Evolutionary conservation across 2,888 invertebrate species (phyloP).

Genomic region (Cheilosia variabilis): DNA sequence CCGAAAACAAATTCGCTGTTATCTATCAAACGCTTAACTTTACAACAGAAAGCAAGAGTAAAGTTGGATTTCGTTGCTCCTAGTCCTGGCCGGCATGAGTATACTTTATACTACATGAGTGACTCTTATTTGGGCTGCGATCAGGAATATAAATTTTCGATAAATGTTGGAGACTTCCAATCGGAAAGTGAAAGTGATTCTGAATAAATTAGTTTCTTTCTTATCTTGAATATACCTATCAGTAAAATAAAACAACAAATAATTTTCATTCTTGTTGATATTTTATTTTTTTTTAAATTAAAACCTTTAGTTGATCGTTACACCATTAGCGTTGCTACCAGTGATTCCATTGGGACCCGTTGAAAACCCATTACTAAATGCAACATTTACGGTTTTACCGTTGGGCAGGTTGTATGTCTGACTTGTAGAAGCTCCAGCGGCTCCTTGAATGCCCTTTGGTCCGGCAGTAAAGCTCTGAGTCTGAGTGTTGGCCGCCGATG

Average conservation of each 20-base stretch:
- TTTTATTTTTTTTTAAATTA: constrained; percentile 8
- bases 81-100: constrained; percentile 93
- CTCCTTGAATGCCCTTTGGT: constrained; percentile 78
- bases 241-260: constrained; percentile 1
- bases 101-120: constrained; percentile 99
- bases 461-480: constrained; percentile 81
- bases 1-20: constrained; percentile 96
- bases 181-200: constrained; percentile 86
- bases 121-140: constrained; percentile 99
- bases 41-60: constrained; percentile 96
- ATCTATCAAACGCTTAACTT: constrained; percentile 97
- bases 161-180: constrained; percentile 91
- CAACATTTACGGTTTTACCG: constrained; percentile 82
- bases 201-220: constrained; percentile 83
- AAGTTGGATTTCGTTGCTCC: constrained; percentile 93
- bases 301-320: constrained; percentile 77
- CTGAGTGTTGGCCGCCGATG: constrained; percentile 81
- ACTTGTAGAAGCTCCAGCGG: constrained; percentile 82
- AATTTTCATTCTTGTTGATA: not conserved
- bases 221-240: not conserved
- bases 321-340: constrained; percentile 78
- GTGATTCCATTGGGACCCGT: constrained; percentile 77
- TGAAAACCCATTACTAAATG: constrained; percentile 81
- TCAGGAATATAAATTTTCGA: constrained; percentile 98
- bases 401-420: constrained; percentile 83